Base-by-base conservation (phyloP, 2,113 vertebrate genomes). In the Cyprinodon variegatus region DNA sequence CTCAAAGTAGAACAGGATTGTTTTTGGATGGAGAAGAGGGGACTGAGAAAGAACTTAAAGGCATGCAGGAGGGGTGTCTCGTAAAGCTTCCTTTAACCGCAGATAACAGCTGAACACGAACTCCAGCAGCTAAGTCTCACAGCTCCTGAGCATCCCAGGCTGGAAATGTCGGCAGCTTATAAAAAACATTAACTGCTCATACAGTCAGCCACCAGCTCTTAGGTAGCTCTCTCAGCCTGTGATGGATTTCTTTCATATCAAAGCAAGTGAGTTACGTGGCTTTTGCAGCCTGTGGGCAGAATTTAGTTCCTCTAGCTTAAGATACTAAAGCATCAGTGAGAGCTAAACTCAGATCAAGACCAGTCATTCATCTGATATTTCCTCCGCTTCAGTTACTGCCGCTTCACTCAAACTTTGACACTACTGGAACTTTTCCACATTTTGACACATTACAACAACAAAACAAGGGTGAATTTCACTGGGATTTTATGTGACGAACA, bases 241-340 rank as follows among this genome's bases (percentile, higher is more conserved):
- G 70, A 80, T 78, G 74, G 76, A 78, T 81, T 87, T 57, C 76
- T 65, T 77, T 85, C 68, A 81, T 81, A 83, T 75, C 81, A 69
- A 57, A 78, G 64, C 10, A 37, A 73, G 64, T 48, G 4, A 3
- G 57, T 70, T 78, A 61, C 20, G 3, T 3, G 37, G 64, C 67
- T 82, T 61, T 71, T 74, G 79, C 5, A 61, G 9, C 43, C 67
- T 48, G 74, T 68, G 14, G 46, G 5, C 11, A 46, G 29, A 62
- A 60, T 86, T 29, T 41, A 76, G 59, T 43, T 61, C 57, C 67
- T 68, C 77, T 11, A 57, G 69, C 64, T 70, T 72, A 38, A 77
- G 41, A 70, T 62, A 78, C 13, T 61, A 12, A 3, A 64, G 37
- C 59, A 43, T 70, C 61, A 70, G 37, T 70, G 78, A 29, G 60